phyloP scores from a whole-genome alignment of 2,113 vertebrate species.

The Shinisaurus crocodilurus region DNA sequence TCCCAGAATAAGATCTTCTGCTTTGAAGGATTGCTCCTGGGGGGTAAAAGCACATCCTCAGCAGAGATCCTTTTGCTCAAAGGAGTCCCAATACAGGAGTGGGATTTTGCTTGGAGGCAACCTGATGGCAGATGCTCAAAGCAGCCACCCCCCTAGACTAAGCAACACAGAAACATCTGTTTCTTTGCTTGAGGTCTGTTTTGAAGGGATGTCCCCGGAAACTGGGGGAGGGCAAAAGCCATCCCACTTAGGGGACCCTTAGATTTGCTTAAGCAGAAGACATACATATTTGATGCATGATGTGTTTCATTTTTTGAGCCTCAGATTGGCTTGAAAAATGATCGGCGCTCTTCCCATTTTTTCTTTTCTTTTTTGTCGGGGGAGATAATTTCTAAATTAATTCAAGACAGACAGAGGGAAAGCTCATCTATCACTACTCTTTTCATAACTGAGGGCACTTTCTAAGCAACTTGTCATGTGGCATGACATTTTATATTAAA shows the following conservation, averaged over 20 bases:
- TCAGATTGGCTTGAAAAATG: not conserved
- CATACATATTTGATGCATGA: no score
- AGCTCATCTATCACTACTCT: not conserved
- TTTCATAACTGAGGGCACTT: not conserved
- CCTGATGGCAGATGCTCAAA: not conserved
- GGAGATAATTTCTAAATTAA: not conserved
- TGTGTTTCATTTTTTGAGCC: not conserved
- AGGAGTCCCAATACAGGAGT: not conserved
- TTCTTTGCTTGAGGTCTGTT: not conserved
- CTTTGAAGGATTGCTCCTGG: not conserved
- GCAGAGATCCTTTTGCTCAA: not conserved
- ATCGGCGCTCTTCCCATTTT: not conserved
- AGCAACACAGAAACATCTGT: not conserved
- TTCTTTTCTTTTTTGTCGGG: not conserved
- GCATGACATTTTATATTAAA: not conserved
- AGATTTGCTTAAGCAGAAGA: no score
- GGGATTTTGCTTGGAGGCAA: not conserved
- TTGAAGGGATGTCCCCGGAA: not conserved
- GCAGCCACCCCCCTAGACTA: not conserved
- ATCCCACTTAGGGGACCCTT: not conserved
- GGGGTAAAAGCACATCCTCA: no score
- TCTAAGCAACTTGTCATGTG: not conserved
- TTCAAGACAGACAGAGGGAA: not conserved
- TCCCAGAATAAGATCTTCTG: not conserved
- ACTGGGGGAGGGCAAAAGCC: not conserved